phyloP scores from a whole-genome alignment of 2,113 vertebrate genomes.

The Xenopus laevis region DNA sequence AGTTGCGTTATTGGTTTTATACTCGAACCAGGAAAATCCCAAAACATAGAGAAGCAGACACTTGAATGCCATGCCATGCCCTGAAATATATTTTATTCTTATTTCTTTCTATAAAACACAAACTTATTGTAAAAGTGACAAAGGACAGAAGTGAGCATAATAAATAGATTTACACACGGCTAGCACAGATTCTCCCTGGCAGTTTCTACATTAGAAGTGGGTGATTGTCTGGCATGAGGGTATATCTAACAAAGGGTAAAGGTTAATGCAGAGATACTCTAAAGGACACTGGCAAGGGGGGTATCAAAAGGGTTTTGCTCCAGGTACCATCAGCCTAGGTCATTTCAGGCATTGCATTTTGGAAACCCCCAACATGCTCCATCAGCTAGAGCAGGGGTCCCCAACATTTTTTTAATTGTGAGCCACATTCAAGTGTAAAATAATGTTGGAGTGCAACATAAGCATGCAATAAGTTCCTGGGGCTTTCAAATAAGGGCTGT shows the following conservation, averaged over 20 bases:
- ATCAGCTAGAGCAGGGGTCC: too few species aligned
- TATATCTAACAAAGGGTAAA: not conserved
- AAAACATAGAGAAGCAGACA: not conserved
- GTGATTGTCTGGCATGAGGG: not conserved
- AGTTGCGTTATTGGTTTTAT: too few species aligned
- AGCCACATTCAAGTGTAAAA: too few species aligned
- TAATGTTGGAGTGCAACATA: too few species aligned
- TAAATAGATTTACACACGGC: constrained; percentile 35
- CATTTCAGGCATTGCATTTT: too few species aligned
- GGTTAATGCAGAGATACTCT: not conserved
- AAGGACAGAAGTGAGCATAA: constrained; percentile 14
- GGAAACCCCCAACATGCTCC: too few species aligned
- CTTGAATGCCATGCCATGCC: constrained; percentile 17
- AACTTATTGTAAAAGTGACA: constrained; percentile 27
- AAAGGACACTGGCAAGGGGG: not conserved
- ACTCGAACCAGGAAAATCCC: too few species aligned
- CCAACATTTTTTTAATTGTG: too few species aligned
- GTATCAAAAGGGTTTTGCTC: not conserved
- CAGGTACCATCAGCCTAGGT: too few species aligned
- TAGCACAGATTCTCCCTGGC: not conserved
- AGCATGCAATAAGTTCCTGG: too few species aligned
- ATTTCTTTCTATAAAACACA: constrained; percentile 39
- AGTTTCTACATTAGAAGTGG: not conserved
- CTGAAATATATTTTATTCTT: constrained; percentile 44
- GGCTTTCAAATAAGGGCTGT: too few species aligned